Base-by-base conservation (phyloP, 2,888 invertebrate species). In the Aelia acuminata region DNA sequence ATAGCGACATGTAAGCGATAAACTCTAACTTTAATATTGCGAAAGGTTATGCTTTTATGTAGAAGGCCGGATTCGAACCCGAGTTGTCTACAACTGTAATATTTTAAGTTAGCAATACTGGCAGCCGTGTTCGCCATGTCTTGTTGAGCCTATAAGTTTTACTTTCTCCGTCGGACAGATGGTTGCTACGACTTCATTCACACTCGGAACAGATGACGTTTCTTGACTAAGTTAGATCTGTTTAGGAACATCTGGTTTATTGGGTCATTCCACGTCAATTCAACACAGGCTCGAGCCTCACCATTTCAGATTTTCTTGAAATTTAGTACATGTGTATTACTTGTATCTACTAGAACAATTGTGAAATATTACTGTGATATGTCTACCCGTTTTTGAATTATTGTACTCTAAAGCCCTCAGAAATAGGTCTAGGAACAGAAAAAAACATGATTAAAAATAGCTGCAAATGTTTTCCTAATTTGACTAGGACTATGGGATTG, bases 41-140 rank as follows among this genome's bases (percentile, higher is more conserved):
- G 75, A 39, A 75, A 75, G 75, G 20, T 22, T 75, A 39, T 39
- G 75, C 39, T 75, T 75, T 75, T 43, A 75, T 75, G 39, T 22
- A 39, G 39, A 63, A 75, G 39, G 39, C 39, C 39, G 75, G 75
- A 22, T 75, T 75, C 39, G 39, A 75, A 39, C 1, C 75, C 10
- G 3, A 39, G 22, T 43, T 18, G 39, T 75, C 20, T 75, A 39
- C 39, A 13, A 20, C 15, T 39, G 75, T 75, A 39, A 57, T 75
- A 35, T 43, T 75, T 75, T 15, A 75, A 1, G 1, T 39, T 1
- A n/a, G 39, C 75, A 35, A 75, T 22, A 43, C 57, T 75, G 22
- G 75, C 20, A 39, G 75, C 20, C 75, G 39, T 75, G 75, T 75
- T 75, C 11, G 10, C 3, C 39, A 20, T 39, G 10, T 3, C 3